phyloP scores from a whole-genome alignment of 1,140 invertebrate species.

The Nephila pilipes region DNA sequence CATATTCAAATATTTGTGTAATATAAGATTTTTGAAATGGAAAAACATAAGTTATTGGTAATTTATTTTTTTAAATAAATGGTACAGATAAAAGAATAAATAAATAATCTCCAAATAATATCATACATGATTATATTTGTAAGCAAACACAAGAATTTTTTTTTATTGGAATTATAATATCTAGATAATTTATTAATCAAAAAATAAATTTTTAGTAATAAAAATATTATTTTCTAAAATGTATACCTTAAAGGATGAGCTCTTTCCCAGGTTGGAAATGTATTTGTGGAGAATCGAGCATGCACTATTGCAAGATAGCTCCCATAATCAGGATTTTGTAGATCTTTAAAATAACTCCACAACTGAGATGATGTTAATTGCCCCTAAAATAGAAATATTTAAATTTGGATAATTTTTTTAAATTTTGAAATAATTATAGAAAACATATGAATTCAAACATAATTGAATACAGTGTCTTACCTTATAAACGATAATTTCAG shows the following conservation, averaged over 20 bases:
- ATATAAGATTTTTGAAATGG: too few relatives aligned
- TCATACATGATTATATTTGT: too few relatives aligned
- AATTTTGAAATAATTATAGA: neutral
- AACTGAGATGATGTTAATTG: constrained; percentile 97
- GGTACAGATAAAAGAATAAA: too few relatives aligned
- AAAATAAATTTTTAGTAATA: too few relatives aligned
- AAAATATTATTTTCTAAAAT: neutral
- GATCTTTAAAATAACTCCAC: constrained; percentile 91
- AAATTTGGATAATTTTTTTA: neutral
- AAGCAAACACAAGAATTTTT: too few relatives aligned
- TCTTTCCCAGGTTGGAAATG: constrained; percentile 99
- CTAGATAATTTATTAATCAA: too few relatives aligned
- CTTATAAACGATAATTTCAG: constrained; percentile 97
- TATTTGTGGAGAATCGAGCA: constrained; percentile 98
- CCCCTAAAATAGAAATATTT: constrained; percentile 83
- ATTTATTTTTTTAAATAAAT: too few relatives aligned
- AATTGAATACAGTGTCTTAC: constrained; percentile 79
- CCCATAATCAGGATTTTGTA: constrained; percentile 90
- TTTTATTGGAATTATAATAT: too few relatives aligned
- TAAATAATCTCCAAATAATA: too few relatives aligned
- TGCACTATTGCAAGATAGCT: constrained; percentile 98
- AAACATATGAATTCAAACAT: neutral
- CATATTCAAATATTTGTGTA: too few relatives aligned
- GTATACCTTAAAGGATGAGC: constrained; percentile 96
- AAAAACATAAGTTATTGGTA: too few relatives aligned